Conservation (phyloP, 2,888 invertebrate species). For the Scaptomyza parva region DNA sequence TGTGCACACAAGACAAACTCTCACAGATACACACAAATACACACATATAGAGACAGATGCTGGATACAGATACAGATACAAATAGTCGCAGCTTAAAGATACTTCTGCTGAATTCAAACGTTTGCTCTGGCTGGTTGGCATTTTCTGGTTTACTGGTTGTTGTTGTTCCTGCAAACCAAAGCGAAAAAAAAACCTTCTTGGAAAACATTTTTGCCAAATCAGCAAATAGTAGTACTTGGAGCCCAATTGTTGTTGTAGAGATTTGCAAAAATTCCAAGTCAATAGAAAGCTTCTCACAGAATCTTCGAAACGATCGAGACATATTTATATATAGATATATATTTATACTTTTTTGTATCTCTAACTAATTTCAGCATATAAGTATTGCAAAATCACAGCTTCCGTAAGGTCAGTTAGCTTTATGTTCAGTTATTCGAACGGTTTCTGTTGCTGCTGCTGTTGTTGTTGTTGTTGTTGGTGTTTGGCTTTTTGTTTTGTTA, state of each 20-base stretch:
- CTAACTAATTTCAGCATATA: too few species aligned
- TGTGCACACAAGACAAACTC: constrained; percentile 27
- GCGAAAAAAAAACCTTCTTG: constrained; percentile 40
- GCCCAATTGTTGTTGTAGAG: too few species aligned
- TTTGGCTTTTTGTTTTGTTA: neutral
- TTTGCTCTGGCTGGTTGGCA: too few species aligned
- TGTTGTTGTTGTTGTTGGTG: constrained; percentile 3
- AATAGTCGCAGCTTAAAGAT: constrained; percentile 28
- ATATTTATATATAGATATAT: too few species aligned
- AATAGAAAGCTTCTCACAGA: too few species aligned
- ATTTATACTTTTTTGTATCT: too few species aligned
- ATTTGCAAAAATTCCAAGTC: neutral
- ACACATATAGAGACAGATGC: constrained; percentile 16
- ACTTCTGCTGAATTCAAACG: constrained; percentile 44
- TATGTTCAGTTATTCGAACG: constrained; percentile 15
- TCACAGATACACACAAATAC: neutral
- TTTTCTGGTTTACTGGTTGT: constrained; percentile 16
- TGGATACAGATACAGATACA: constrained; percentile 14
- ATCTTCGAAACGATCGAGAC: too few species aligned
- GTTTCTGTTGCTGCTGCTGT: constrained; percentile 3
- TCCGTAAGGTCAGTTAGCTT: constrained; percentile 44
- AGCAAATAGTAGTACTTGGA: constrained; percentile 36
- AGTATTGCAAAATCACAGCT: constrained; percentile 6
- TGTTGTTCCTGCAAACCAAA: constrained; percentile 38
- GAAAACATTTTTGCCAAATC: constrained; percentile 43